A percentile compares a stretch with the other conserved stretches of the same genome.
phyloP scores from a whole-genome alignment of 1,140 invertebrate genomes.

The Pogonomyrmex barbatus region DNA sequence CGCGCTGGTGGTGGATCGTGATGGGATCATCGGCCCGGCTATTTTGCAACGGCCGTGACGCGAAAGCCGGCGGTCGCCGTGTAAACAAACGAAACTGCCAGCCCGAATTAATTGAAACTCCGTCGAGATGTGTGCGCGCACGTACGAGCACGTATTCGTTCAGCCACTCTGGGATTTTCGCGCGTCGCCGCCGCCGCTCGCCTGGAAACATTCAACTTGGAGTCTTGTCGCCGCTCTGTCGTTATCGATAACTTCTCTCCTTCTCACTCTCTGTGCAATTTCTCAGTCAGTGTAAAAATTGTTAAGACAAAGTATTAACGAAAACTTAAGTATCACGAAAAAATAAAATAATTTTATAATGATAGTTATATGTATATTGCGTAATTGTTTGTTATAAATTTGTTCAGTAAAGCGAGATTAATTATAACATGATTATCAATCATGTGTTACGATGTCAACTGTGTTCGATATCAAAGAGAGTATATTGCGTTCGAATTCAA shows the following conservation, averaged over 20 bases:
- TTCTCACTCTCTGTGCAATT: neutral
- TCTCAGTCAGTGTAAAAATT: neutral
- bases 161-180: constrained; percentile 50
- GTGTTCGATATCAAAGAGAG: neutral
- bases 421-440: neutral
- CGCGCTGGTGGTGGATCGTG: constrained; percentile 46
- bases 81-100: constrained; percentile 71
- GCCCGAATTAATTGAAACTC: constrained; percentile 73
- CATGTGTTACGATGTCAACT: too few relatives aligned
- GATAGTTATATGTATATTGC: neutral
- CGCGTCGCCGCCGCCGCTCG: constrained; percentile 18
- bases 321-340: neutral
- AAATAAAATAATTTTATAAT: neutral
- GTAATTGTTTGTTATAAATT: neutral
- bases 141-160: constrained; percentile 52
- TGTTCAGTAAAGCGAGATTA: neutral
- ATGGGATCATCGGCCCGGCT: constrained; percentile 66
- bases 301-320: neutral
- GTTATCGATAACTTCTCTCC: constrained; percentile 4
- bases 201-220: neutral
- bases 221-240: neutral
- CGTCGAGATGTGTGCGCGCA: constrained; percentile 65
- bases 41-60: constrained; percentile 65
- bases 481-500: neutral
- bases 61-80: constrained; percentile 47